These are phyloP conservation scores for Scomberomorus guttatus DNA, from an alignment of 2,797 vertebrate species.

Conservation along the genomic window DNA sequence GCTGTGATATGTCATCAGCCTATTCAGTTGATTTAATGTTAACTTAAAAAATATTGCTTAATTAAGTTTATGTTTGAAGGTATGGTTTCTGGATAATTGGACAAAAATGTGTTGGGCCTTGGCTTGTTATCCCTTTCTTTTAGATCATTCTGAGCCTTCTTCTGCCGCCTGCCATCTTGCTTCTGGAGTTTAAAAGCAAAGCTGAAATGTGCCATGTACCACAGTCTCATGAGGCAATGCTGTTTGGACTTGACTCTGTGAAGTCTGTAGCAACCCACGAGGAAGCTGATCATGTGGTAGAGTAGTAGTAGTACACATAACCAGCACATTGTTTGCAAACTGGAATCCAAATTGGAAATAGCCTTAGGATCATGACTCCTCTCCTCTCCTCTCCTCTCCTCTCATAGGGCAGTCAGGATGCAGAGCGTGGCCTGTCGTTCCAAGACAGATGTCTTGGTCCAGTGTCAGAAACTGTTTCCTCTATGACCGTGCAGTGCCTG, in stretches of 20 bases:
- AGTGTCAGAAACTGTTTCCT: constrained; percentile 61
- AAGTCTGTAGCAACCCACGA: constrained; percentile 73
- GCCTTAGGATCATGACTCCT: background rate
- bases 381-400: constrained; percentile 10
- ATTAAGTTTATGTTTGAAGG: background rate
- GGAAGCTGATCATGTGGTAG: constrained; percentile 59
- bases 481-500: constrained; percentile 68
- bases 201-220: constrained; percentile 99
- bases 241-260: constrained; percentile 86
- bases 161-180: constrained; percentile 92
- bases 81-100: background rate
- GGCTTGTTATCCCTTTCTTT: constrained; percentile 49
- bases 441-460: constrained; percentile 53
- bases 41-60: background rate
- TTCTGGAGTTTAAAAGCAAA: constrained; percentile 97
- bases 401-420: constrained; percentile 84
- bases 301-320: background rate
- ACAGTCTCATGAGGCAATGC: constrained; percentile 90
- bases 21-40: background rate
- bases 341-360: background rate
- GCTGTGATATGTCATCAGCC: background rate
- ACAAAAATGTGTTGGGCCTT: too few species aligned
- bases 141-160: constrained; percentile 96
- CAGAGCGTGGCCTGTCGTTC: constrained; percentile 84
- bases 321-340: constrained; percentile 4